A percentile compares a stretch with the other conserved stretches of the same genome.
Conservation (phyloP, 2,888 invertebrate genomes). For the Candidula unifasciata region DNA sequence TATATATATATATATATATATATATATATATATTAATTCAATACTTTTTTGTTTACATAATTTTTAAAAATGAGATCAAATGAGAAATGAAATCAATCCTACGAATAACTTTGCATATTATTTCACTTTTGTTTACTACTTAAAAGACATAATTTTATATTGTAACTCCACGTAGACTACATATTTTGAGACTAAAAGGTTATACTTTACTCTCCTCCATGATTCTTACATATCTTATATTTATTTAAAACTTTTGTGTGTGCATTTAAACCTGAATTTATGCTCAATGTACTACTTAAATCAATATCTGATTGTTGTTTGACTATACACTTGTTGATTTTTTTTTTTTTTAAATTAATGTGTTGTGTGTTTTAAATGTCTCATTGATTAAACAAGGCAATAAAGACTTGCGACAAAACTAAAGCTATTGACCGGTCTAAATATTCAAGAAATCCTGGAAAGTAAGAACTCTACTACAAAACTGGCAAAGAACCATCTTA, state of each 20-base stretch:
- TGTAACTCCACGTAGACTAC: no score
- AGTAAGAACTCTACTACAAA: no score
- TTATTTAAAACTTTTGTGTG: background rate
- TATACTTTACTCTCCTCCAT: background rate
- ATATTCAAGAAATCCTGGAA: background rate
- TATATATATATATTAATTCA: background rate
- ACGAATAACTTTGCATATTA: background rate
- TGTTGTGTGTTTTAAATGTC: background rate
- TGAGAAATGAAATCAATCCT: background rate
- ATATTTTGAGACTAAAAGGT: no score
- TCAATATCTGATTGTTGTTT: constrained; percentile 4
- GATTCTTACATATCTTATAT: background rate
- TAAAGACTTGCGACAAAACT: no score
- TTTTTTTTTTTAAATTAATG: background rate
- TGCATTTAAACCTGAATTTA: constrained; percentile 36
- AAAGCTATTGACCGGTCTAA: no score
- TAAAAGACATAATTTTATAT: background rate
- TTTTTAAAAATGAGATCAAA: background rate
- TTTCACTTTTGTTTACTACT: background rate
- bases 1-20: background rate
- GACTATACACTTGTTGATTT: constrained; percentile 11
- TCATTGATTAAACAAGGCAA: no score
- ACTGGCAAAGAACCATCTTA: no score
- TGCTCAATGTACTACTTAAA: constrained; percentile 32
- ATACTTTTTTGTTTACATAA: background rate